Base-by-base conservation (phyloP, 2,113 vertebrate genomes). In the Pygoscelis antarcticus region DNA sequence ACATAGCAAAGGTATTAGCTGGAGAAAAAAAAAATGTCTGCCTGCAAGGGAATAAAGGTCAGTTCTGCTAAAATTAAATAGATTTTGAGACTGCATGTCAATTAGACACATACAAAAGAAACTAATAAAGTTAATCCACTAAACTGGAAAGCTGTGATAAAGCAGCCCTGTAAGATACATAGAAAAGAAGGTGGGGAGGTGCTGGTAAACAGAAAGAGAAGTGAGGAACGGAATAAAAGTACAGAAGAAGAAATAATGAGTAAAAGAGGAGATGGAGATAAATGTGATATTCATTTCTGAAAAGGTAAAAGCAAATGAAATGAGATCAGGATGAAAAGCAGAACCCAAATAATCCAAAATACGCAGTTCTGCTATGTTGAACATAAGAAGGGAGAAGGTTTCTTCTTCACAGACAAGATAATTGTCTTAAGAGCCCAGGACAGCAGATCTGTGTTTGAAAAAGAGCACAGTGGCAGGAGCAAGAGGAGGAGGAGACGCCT, bases 71-170 rank as follows among this genome's bases (percentile, higher is more conserved):
- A 93, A 98, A 96, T 94, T 87, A 93, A 97, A 97, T n/a, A 94
- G 94, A 93, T 93, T 96, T 90, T 93, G 94, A 83, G 83, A 86
- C 92, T 68, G 93, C 89, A 80, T 75, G 82, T 89, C 97, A 97
- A 93, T 97, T 96, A 98, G 85, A 82, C 74, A 90, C 62, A 57
- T 81, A 96, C 91, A 95, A 96, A 97, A 96, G 96, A 64, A 96
- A 96, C 61, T 87, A 95, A 97, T 93, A 95, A 95, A 93, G 83
- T 94, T 96, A 98, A 97, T 96, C 80, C 89, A 86, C 94, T 84
- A 92, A 87, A 95, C 62, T 84, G 87, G 40, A 86, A 80, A 90
- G 85, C 66, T 47, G 72, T 65, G 85, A 91, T 89, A 96, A 94
- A 95, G 87, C 77, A 95, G 66, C 66, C 55, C 58, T 47, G 51